These are phyloP conservation scores for Anguilla anguilla DNA, from an alignment of 2,797 vertebrate genomes.

Conservation along the genomic window DNA sequence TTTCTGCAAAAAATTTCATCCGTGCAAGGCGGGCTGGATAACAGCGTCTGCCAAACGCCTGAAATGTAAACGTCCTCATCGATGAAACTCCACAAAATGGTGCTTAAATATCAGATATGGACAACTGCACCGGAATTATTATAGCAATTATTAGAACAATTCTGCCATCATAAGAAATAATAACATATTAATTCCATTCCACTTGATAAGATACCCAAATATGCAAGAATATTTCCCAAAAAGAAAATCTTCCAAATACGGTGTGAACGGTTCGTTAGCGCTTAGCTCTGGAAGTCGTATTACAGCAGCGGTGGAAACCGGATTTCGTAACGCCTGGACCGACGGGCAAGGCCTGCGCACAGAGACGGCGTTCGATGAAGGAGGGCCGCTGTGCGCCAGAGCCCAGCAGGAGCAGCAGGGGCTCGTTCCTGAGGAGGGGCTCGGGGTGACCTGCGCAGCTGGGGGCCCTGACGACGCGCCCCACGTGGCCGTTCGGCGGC, in stretches of 20 bases:
- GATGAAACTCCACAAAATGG: neutral
- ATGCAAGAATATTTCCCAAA: neutral
- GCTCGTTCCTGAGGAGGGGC: neutral
- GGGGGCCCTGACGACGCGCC: no score
- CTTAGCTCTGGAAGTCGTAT: no score
- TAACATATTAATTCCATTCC: neutral
- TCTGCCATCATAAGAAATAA: neutral
- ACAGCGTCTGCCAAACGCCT: neutral
- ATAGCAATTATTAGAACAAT: neutral
- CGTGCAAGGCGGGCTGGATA: neutral
- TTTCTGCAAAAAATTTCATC: neutral
- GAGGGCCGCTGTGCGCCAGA: neutral
- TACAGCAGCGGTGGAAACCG: no score
- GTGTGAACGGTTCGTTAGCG: no score
- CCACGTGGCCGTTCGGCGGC: no score
- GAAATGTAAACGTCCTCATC: neutral
- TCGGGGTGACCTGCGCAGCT: neutral
- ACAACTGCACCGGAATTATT: neutral
- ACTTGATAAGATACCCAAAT: neutral
- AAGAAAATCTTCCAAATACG: neutral
- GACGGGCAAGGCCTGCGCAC: no score
- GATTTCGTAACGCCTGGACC: no score
- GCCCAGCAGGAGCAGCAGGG: neutral
- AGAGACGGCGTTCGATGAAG: neutral
- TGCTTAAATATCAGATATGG: neutral